Evolutionary conservation across 2,888 invertebrate species (phyloP).

Genomic region (Andrena flavipes): DNA sequence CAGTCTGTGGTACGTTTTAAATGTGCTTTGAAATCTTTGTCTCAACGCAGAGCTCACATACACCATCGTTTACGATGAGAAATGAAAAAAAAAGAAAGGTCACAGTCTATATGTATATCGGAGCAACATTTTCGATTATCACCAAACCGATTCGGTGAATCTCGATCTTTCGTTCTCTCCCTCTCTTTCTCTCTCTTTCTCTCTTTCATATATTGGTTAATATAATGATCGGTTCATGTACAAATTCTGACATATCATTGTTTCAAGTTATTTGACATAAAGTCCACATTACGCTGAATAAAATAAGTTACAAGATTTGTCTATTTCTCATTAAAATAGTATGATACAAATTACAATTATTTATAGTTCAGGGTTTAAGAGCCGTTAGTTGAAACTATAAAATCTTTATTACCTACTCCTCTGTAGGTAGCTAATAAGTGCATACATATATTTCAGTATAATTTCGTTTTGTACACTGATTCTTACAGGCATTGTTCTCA

Average conservation of each 20-base stretch:
- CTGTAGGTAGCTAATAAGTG: constrained; percentile 54
- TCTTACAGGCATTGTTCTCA: constrained; percentile 54
- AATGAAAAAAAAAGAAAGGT: constrained; percentile 54
- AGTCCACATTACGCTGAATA: constrained; percentile 80
- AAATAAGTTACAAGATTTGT: constrained; percentile 82
- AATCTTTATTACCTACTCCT: constrained; percentile 69
- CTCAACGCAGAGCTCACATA: constrained; percentile 32
- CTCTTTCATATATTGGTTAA: constrained; percentile 55
- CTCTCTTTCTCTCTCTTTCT: constrained; percentile 34
- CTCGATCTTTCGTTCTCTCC: constrained; percentile 59
- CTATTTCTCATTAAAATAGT: constrained; percentile 79
- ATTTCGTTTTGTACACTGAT: constrained; percentile 68
- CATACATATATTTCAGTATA: constrained; percentile 55
- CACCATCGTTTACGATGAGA: constrained; percentile 49
- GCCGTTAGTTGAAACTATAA: constrained; percentile 79
- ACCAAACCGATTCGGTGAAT: constrained; percentile 54
- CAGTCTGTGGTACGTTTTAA: constrained; percentile 44
- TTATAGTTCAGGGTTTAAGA: constrained; percentile 80
- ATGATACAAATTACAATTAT: constrained; percentile 82
- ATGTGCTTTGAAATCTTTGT: constrained; percentile 40
- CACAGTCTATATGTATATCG: constrained; percentile 52
- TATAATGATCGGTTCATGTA: constrained; percentile 68
- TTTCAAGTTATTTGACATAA: constrained; percentile 74
- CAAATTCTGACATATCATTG: constrained; percentile 74
- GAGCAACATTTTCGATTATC: constrained; percentile 54